Base-by-base conservation (phyloP, 1,140 invertebrate genomes). In the Bombus affinis region DNA sequence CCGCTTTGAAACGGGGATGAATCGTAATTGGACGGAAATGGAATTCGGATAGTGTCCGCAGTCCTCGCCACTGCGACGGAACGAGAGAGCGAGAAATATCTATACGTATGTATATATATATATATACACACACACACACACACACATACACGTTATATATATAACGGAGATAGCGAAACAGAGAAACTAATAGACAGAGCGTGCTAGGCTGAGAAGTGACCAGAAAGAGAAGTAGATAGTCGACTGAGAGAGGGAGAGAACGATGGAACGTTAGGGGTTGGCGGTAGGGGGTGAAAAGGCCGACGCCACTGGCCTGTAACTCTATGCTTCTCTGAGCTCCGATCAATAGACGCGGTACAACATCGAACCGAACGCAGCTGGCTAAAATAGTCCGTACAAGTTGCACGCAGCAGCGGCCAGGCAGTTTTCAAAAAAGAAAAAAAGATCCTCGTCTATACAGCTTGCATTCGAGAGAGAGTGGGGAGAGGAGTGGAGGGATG, bases 331-430 rank as follows among this genome's bases (percentile, higher is more conserved):
- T 92, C 92, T 93, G 91, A 92, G 93, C 91, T 93, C 92, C 93
- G 94, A 94, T 94, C 94, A 94, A 94, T 94, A 94, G 93, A 94
- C 90, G 92, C 92, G 92, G 91, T 92, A 93, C 92, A 93, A 92
- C 92, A 93, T 92, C 90, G 92, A 92, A 93, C 91, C 89, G 91
- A 92, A 93, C 91, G 92, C 92, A 90, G 89, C 91, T 91, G 90
- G 92, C 89, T 93, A 89, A 93, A 93, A 93, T 90, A 90, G 90
- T 92, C 88, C 83, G 88, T 91, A 87, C 91, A 89, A 92, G 73
- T 88, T 91, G 81, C 88, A 89, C 86, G 78, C 59, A 75, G 57
- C 72, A 8, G 4, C 59, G 62, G 35, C 57, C 70, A 44, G 44
- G 32, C 72, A 28, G 86, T 92, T 92, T 88, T 88, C 88, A 89